Conservation (phyloP, 2,113 vertebrate species). For the Phaethon lepturus region DNA sequence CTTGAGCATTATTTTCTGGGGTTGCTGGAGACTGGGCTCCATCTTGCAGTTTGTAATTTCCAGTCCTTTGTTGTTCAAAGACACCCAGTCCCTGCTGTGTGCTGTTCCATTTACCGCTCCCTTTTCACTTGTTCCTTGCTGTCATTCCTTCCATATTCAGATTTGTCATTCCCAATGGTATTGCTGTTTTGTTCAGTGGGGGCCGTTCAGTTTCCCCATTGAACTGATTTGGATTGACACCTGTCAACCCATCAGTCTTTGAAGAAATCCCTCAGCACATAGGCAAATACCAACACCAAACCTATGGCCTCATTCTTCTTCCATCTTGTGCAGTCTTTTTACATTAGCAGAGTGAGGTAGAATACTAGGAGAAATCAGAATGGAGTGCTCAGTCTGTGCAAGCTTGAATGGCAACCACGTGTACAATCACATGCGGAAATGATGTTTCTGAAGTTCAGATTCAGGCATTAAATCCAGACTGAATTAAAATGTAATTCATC, state of each 20-base stretch:
- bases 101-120: slow-evolving; percentile 21
- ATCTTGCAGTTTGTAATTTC: slow-evolving; percentile 22
- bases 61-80: slow-evolving; percentile 41
- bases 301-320: background rate
- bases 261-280: background rate
- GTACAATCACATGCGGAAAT: background rate
- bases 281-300: background rate
- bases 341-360: background rate
- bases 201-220: background rate
- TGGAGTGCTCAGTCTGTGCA: background rate
- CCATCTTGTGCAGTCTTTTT: background rate
- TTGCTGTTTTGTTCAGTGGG: slow-evolving; percentile 29
- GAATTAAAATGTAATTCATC: background rate
- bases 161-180: background rate
- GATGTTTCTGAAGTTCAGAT: background rate
- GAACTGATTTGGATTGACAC: background rate
- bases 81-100: slow-evolving; percentile 19
- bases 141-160: slow-evolving; percentile 27
- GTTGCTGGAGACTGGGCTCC: background rate
- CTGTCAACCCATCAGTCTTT: background rate
- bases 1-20: background rate
- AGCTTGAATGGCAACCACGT: background rate
- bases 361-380: background rate
- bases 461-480: background rate
- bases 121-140: slow-evolving; percentile 10